Base-by-base conservation (phyloP, 1,140 invertebrate species). In the Dreissena polymorpha region DNA sequence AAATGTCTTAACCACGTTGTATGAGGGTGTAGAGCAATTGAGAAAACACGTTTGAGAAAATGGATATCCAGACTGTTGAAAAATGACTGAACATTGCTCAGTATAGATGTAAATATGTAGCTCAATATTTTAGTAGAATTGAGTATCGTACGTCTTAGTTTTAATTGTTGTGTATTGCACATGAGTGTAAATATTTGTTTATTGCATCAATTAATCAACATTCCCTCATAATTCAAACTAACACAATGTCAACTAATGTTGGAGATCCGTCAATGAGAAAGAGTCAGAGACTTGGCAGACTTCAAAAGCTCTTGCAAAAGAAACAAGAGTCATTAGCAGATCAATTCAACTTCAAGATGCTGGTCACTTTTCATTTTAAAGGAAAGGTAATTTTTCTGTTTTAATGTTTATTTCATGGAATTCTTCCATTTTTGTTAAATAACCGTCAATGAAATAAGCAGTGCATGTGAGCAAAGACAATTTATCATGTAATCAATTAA, bases 291-390 rank as follows among this genome's bases (percentile, higher is more conserved):
- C 69, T 91, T 21, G 89, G 81, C 27, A 85, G 92, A 29, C 81
- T 93, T 65, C 80, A 91, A 78, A 86, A 89, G 65, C 89, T 91
- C 67, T 80, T 93, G 13, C 79, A 90, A 39, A 92, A 92, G 86
- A 93, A 92, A 75, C 79, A 88, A 84, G 91, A 92, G 88, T 91
- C 92, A 49, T 83, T 93, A 60, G 92, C 92, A 55, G 92, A 93
- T 83, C 91, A 93, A 74, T 93, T 93, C 90, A 90, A 92, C 51
- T 93, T 91, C 87, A 93, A 91, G 86, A 92, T 93, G 91, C 92
- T 89, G 78, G 89, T 92, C 73, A 71, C 89, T 25, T 91, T 93
- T 84, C 90, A 92, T 78, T 93, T 93, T 79, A 93, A 93, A 86
- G 91, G 92, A 51, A 88, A 92, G 91, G 92, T 93, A 88, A 79